Evolutionary conservation across 2,888 invertebrate genomes (phyloP).

Genomic region (Drosophila algonquin): DNA sequence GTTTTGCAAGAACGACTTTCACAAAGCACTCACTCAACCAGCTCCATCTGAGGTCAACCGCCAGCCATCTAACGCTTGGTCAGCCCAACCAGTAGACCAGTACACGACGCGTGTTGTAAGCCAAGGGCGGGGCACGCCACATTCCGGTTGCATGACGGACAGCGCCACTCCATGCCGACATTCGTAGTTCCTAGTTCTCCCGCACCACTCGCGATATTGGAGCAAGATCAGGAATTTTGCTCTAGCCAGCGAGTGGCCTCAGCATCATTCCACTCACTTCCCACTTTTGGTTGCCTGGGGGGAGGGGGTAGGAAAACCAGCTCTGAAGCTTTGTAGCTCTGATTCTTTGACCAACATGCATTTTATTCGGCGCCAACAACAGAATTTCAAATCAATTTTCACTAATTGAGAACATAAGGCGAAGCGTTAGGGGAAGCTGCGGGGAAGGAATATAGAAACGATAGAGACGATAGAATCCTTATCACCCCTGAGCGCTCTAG

Average conservation of each 20-base stretch:
- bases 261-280: not conserved
- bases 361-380: constrained; percentile 79
- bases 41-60: constrained; percentile 46
- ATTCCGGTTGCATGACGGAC: constrained; percentile 50
- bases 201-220: constrained; percentile 2
- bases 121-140: constrained; percentile 33
- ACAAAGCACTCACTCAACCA: constrained; percentile 60
- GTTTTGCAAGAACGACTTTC: constrained; percentile 80
- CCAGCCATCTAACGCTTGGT: constrained; percentile 22
- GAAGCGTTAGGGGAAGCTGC: constrained; percentile 50
- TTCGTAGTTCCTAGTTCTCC: constrained; percentile 19
- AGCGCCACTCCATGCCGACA: not conserved
- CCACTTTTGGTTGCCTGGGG: not conserved
- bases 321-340: not conserved
- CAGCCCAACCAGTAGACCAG: not conserved
- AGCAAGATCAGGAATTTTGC: not conserved
- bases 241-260: not conserved
- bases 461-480: not conserved
- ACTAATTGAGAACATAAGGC: constrained; percentile 67
- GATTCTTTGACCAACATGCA: constrained; percentile 66
- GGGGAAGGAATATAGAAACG: constrained; percentile 11
- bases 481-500: constrained; percentile 55
- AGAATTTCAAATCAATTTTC: constrained; percentile 49
- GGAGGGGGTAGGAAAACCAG: not conserved
- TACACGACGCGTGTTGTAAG: constrained; percentile 22